Evolutionary conservation across 1,140 invertebrate species (phyloP).

Genomic region (Leptopilina clavipes): DNA sequence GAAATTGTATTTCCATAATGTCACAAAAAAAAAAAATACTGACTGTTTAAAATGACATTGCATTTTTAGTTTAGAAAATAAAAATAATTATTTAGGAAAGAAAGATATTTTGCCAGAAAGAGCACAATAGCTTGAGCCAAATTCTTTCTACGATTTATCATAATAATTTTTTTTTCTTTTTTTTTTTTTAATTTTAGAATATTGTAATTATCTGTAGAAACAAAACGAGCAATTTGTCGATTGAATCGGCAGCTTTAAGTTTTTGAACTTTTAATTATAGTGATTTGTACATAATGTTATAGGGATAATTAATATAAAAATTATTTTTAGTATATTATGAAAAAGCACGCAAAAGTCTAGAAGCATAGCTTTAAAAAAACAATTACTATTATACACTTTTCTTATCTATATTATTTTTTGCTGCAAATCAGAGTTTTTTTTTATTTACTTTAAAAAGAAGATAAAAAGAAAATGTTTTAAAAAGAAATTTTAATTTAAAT

Average conservation of each 20-base stretch:
- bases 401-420: constrained; percentile 5
- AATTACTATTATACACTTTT: not conserved
- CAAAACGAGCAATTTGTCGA: not conserved
- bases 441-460: too few species aligned
- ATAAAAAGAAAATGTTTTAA: too few species aligned
- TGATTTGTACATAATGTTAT: constrained; percentile 26
- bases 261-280: not conserved
- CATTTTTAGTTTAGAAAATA: constrained; percentile 12
- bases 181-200: not conserved
- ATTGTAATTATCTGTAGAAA: constrained; percentile 9
- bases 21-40: constrained; percentile 8
- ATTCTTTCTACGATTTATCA: not conserved
- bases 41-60: constrained; percentile 14
- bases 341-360: not conserved
- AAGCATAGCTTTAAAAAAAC: constrained; percentile 1
- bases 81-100: not conserved
- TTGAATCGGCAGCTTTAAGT: not conserved
- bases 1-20: not conserved
- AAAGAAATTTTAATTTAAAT: too few species aligned
- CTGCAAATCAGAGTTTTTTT: not conserved
- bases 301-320: constrained; percentile 13
- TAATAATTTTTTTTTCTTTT: not conserved
- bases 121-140: constrained; percentile 14
- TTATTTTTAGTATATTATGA: constrained; percentile 23
- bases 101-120: constrained; percentile 15